phyloP scores from a whole-genome alignment of 2,888 invertebrate genomes.

The Oxycera nigricornis region DNA sequence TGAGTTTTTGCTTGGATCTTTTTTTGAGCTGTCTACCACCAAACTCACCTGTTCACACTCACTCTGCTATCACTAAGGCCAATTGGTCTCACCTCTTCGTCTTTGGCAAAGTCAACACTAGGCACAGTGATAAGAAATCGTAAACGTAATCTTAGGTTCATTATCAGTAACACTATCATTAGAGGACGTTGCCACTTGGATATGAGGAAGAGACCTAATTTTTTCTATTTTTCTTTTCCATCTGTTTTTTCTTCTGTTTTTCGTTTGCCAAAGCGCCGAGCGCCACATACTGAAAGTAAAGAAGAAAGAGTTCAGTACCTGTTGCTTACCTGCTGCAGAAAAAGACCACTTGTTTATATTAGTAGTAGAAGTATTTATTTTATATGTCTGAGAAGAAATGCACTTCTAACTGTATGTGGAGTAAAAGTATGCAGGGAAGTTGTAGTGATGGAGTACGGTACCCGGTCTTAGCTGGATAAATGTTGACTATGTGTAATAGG shows the following conservation, averaged over 20 bases:
- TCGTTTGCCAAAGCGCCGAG: neutral
- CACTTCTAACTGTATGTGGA: constrained; percentile 16
- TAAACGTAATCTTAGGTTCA: neutral
- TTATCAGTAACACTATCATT: constrained; percentile 11
- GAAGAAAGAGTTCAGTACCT: no score
- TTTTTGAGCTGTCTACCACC: no score
- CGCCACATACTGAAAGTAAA: neutral
- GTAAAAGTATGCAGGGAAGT: neutral
- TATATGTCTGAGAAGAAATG: neutral
- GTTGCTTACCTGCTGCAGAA: no score
- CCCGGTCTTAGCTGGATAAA: neutral
- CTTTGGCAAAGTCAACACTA: neutral
- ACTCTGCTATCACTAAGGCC: neutral
- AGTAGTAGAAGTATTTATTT: no score
- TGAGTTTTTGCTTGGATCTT: no score
- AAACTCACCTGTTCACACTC: constrained; percentile 17
- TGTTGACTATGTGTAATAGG: neutral
- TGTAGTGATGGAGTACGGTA: neutral
- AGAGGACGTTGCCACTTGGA: constrained; percentile 28
- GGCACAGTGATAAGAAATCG: constrained; percentile 3
- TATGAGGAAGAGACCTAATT: constrained; percentile 11
- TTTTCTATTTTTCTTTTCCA: neutral
- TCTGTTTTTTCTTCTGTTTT: neutral
- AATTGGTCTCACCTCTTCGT: neutral
- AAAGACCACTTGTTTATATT: no score